Conservation (phyloP, 2,113 vertebrate species). For the Orientallactaga bullata region DNA sequence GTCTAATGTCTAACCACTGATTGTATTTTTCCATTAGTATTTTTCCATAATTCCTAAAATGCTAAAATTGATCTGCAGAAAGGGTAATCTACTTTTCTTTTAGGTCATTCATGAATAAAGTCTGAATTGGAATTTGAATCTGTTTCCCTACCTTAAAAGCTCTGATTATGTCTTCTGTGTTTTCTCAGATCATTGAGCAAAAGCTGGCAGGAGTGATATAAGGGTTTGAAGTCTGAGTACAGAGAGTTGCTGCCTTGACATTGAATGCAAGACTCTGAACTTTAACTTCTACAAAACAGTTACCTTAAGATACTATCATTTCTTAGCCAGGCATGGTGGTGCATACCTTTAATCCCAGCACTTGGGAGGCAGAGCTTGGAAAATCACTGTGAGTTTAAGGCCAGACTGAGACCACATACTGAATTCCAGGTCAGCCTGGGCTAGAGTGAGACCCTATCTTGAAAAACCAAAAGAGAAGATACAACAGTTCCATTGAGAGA, state of each 20-base stretch:
- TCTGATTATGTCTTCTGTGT: background rate
- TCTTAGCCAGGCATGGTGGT: too few relatives aligned
- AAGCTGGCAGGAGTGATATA: background rate
- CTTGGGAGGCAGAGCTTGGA: too few relatives aligned
- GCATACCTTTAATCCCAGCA: too few relatives aligned
- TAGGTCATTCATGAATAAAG: background rate
- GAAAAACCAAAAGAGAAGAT: background rate
- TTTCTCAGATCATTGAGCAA: background rate
- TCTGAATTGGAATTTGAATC: background rate
- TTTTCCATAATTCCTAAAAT: background rate
- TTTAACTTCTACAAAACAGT: conserved; percentile 42
- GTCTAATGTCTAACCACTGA: background rate
- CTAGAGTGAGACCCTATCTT: too few relatives aligned
- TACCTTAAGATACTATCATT: background rate
- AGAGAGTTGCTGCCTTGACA: background rate
- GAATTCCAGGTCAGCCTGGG: too few relatives aligned
- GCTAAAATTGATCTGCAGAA: background rate
- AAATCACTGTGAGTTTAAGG: too few relatives aligned
- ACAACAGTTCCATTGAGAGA: conserved; percentile 12
- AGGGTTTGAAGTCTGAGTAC: background rate
- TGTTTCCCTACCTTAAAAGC: background rate
- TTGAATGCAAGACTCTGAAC: background rate
- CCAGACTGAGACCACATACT: too few relatives aligned
- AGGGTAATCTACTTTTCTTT: background rate
- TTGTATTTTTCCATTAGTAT: too few relatives aligned